Base-by-base conservation (phyloP, 2,888 invertebrate species). In the Amiota minor region DNA sequence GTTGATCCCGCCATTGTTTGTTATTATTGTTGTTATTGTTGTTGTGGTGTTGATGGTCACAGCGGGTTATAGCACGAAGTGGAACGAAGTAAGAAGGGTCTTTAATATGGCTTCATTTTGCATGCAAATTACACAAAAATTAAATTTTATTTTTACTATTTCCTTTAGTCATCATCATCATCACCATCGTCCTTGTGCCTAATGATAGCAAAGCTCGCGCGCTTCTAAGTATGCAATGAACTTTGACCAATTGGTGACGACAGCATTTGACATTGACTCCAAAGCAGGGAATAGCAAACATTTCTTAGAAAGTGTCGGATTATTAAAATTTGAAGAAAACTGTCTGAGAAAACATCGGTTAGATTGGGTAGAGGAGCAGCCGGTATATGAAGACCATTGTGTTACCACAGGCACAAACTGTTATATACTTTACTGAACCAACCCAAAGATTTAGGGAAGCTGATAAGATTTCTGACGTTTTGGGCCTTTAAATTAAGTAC, bases 61-160 rank as follows among this genome's bases (percentile, higher is more conserved):
- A 59, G 59, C 18, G 11, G 18, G 18, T 50, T 50, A 12, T 10
- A 59, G 59, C 59, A 18, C 20, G 11, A 18, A n/a, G 56, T 16
- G 8, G 62, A 62, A 11, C 35, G 2, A 49, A 35, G 65, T 49
- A 35, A 35, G 35, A 46, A 64, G 46, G 46, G 64, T 64, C 64
- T 6, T 16, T 16, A 11, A n/a, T 46, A 14, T 64, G 61, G 61
- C 49, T 62, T 64, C 50, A 74, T 74, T 74, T 78, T 75, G 73
- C 76, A 74, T 78, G 75, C 73, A 80, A 79, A 78, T 78, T 76
- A 74, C 72, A 75, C 70, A 70, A 67, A 61, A 73, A 75, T 79
- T 76, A 74, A 74, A 73, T 75, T 75, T 74, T 59, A 72, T 72
- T 76, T 72, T 59, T 50, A 71, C 75, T 65, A 74, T 72, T 77